Conservation (phyloP, 2,797 vertebrate species). For the Chiropotes sagulatus region DNA sequence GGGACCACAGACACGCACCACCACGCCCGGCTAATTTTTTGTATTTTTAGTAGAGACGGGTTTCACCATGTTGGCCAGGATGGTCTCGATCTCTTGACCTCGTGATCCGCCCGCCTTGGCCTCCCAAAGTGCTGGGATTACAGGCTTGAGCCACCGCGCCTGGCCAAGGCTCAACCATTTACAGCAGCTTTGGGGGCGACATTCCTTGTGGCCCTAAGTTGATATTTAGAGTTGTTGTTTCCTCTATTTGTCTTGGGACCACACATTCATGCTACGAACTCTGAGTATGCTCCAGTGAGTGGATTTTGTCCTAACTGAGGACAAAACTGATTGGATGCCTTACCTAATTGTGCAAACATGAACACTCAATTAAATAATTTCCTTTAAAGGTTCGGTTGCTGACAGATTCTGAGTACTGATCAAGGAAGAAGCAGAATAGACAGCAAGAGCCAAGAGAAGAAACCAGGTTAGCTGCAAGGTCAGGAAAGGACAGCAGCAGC, state of each 20-base stretch:
- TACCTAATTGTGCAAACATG: background rate
- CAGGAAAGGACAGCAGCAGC: background rate
- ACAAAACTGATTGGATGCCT: background rate
- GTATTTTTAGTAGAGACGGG: too few relatives aligned
- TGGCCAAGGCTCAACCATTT: background rate
- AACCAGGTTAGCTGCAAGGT: background rate
- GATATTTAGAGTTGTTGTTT: background rate
- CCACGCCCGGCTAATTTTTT: too few relatives aligned
- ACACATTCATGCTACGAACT: background rate
- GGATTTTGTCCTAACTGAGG: background rate
- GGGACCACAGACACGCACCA: too few relatives aligned
- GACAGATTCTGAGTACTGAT: background rate
- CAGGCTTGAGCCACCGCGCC: too few relatives aligned
- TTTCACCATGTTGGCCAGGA: too few relatives aligned
- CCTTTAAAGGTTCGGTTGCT: background rate
- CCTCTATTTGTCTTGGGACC: background rate
- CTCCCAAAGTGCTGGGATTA: too few relatives aligned
- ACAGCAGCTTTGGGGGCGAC: background rate
- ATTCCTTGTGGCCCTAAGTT: background rate
- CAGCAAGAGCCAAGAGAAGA: background rate
- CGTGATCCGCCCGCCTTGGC: too few relatives aligned
- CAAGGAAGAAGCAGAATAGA: background rate
- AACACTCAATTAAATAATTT: background rate
- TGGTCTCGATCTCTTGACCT: too few relatives aligned
- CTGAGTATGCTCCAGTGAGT: background rate